Evolutionary conservation across 1,140 invertebrate genomes (phyloP).

Genomic region (Thalassaphorura encarpata): DNA sequence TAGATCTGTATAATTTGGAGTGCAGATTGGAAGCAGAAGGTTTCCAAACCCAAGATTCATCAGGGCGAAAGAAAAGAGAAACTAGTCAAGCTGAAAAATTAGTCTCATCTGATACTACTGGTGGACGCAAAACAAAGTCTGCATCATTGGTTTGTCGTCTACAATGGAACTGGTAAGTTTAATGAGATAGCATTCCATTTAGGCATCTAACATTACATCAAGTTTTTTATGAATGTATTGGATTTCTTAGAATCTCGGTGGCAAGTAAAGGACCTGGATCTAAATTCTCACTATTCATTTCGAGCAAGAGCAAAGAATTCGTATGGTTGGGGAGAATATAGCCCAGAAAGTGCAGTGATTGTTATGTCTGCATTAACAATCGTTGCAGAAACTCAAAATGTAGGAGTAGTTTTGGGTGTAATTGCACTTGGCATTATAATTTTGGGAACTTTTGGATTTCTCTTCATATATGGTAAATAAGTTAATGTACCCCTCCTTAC

Average conservation of each 20-base stretch:
- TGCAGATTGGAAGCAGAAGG: slow-evolving; percentile 24
- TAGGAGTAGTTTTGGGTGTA: slow-evolving; percentile 49
- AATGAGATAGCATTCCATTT: not conserved
- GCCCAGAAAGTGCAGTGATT: slow-evolving; percentile 49
- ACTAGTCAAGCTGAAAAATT: not conserved
- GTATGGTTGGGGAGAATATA: slow-evolving; percentile 64
- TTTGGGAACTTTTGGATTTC: slow-evolving; percentile 20
- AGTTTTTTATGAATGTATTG: slow-evolving; percentile 1
- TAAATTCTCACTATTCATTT: slow-evolving; percentile 52
- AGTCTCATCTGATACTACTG: not conserved
- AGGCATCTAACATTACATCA: not conserved
- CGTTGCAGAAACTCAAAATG: slow-evolving; percentile 47
- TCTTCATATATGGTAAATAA: slow-evolving; percentile 42
- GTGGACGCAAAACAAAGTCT: slow-evolving; percentile 7
- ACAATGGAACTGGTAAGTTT: slow-evolving; percentile 62
- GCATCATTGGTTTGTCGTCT: slow-evolving; percentile 56
- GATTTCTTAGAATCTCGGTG: slow-evolving; percentile 55
- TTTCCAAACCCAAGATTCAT: not conserved
- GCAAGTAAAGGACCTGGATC: slow-evolving; percentile 57
- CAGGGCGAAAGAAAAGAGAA: not conserved
- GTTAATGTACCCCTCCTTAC: slow-evolving; percentile 17
- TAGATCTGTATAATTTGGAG: slow-evolving; percentile 51
- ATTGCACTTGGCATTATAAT: slow-evolving; percentile 34
- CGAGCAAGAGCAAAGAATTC: slow-evolving; percentile 64
- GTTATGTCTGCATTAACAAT: slow-evolving; percentile 47